These are phyloP conservation scores for Pachycephus smyrnensis DNA, from an alignment of 2,888 invertebrate genomes.

Conservation along the genomic window DNA sequence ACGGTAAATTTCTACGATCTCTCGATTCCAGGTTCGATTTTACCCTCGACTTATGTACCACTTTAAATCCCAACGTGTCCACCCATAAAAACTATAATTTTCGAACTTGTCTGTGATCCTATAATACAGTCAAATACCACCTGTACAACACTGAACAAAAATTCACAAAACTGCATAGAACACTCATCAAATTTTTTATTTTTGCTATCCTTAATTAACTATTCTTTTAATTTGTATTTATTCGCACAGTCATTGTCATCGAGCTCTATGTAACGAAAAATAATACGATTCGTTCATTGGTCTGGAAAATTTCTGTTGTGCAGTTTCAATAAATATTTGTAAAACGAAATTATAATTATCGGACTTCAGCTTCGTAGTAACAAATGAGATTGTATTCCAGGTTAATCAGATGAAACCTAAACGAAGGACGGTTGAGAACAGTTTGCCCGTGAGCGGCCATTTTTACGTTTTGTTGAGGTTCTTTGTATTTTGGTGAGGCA, in stretches of 20 bases:
- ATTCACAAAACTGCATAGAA: background rate
- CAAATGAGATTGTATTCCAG: background rate
- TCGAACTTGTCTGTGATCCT: background rate
- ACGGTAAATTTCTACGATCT: background rate
- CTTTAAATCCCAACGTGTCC: background rate
- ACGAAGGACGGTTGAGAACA: constrained; percentile 56
- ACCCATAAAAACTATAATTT: background rate
- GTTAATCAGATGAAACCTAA: background rate
- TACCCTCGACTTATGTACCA: background rate
- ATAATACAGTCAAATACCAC: background rate
- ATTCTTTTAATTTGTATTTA: background rate
- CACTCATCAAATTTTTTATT: background rate
- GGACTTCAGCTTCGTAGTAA: background rate
- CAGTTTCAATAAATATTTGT: background rate
- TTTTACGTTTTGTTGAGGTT: constrained; percentile 52
- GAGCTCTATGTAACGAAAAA: no score
- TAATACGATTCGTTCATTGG: background rate
- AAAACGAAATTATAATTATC: background rate
- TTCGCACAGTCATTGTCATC: background rate
- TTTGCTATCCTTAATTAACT: background rate
- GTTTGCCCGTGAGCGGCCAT: constrained; percentile 52
- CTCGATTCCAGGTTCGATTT: constrained; percentile 1
- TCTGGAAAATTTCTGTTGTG: background rate
- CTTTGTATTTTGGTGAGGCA: constrained; percentile 63
- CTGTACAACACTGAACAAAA: background rate